phyloP scores from a whole-genome alignment of 2,888 invertebrate species.

The Acholoe squamosa region DNA sequence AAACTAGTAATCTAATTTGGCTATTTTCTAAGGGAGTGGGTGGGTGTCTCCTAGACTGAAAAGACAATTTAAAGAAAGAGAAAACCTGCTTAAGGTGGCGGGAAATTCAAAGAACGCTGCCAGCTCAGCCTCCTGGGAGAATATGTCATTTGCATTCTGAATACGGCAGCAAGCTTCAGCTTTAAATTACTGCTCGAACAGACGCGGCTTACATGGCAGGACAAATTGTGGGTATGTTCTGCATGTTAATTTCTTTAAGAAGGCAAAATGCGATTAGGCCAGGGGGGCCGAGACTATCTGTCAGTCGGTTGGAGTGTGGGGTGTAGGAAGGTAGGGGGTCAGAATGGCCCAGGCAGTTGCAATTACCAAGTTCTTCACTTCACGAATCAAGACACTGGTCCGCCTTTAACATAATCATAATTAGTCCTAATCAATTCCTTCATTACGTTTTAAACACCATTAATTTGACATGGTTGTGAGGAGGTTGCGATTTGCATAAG shows the following conservation, averaged over 20 bases:
- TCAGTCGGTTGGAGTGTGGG: slow-evolving; percentile 3
- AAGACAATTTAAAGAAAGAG: background rate
- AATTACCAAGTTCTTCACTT: slow-evolving; percentile 56
- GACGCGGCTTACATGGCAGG: slow-evolving; percentile 18
- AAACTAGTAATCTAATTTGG: slow-evolving; percentile 26
- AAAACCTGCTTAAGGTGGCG: background rate
- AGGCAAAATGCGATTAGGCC: slow-evolving; percentile 52
- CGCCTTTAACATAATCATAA: slow-evolving; percentile 58
- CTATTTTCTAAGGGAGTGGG: background rate
- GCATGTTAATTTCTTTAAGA: slow-evolving; percentile 61
- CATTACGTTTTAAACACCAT: slow-evolving; percentile 61
- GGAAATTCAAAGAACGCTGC: slow-evolving; percentile 27
- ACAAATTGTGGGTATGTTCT: slow-evolving; percentile 56
- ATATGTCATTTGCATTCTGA: slow-evolving; percentile 47
- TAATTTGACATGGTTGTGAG: slow-evolving; percentile 47
- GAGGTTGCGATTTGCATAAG: slow-evolving; percentile 51
- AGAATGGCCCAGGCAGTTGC: background rate
- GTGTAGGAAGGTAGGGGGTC: background rate
- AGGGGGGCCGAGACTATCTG: slow-evolving; percentile 12
- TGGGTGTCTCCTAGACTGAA: too few relatives aligned
- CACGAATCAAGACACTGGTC: slow-evolving; percentile 40
- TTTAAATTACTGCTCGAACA: slow-evolving; percentile 36
- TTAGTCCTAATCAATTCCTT: slow-evolving; percentile 61
- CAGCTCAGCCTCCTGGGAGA: background rate
- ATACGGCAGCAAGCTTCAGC: slow-evolving; percentile 19